A percentile compares a stretch with the other conserved stretches of the same genome.
Conservation (phyloP, 2,797 vertebrate species). For the Coregonus ussuriensis region DNA sequence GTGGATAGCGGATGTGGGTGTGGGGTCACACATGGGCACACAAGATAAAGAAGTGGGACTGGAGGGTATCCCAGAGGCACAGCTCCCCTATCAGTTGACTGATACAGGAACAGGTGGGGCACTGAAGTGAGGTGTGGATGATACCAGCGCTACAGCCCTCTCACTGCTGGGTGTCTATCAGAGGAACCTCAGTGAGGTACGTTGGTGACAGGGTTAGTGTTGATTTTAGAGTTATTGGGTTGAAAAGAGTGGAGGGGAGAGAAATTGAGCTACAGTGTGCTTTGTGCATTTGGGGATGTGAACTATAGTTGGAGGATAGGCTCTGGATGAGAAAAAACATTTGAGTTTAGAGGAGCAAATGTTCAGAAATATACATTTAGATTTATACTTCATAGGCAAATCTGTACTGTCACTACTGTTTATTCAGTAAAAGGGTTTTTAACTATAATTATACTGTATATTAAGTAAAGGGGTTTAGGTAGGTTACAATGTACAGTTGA, state of each 20-base stretch:
- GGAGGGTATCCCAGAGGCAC: conserved; percentile 44
- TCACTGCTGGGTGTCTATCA: not conserved
- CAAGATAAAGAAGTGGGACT: conserved; percentile 69
- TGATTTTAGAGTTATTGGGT: conserved; percentile 41
- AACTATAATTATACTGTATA: not conserved
- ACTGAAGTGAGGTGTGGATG: conserved; percentile 61
- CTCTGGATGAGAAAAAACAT: not conserved
- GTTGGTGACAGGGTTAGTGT: conserved; percentile 40
- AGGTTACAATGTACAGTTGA: not conserved
- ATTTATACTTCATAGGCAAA: not conserved
- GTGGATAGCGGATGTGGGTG: conserved; percentile 62
- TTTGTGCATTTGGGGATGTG: conserved; percentile 40
- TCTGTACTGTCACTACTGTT: not conserved
- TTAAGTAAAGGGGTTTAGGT: not conserved
- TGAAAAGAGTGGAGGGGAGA: conserved; percentile 47
- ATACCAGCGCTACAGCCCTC: conserved; percentile 24
- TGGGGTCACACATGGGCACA: conserved; percentile 63
- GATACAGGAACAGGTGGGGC: conserved; percentile 68
- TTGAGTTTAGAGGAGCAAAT: not conserved
- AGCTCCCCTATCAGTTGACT: conserved; percentile 20
- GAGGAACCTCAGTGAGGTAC: not conserved
- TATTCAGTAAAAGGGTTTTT: not conserved
- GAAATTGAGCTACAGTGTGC: conserved; percentile 16
- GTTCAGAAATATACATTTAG: not conserved
- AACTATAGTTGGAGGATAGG: conserved; percentile 51